Evolutionary conservation across 2,888 invertebrate genomes (phyloP).

Genomic region (Pantelozetes paolii): DNA sequence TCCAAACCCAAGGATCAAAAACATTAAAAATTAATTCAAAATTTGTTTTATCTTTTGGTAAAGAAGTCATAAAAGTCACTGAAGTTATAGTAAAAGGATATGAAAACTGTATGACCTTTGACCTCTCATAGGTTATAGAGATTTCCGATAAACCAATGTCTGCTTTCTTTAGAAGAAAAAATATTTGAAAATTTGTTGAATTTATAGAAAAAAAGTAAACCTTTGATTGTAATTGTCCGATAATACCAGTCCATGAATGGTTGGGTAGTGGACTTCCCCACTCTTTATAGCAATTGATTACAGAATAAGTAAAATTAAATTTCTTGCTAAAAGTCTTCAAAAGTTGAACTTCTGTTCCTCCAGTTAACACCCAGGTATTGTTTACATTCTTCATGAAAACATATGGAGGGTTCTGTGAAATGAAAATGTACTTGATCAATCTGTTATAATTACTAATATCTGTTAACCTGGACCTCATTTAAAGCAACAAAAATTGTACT

Average conservation of each 20-base stretch:
- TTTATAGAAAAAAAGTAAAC: neutral
- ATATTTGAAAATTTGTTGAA: neutral
- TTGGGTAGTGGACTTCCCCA: conserved; percentile 5
- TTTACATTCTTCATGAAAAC: neutral
- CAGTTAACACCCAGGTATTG: neutral
- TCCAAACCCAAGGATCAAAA: conserved; percentile 4
- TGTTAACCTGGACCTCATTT: too few species aligned
- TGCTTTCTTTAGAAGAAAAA: neutral
- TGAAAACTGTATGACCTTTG: neutral
- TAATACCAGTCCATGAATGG: neutral
- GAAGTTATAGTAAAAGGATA: neutral
- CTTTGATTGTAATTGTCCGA: neutral
- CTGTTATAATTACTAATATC: too few species aligned
- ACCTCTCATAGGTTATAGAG: neutral
- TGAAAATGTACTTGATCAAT: too few species aligned
- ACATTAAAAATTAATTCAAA: neutral
- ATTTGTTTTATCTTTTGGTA: neutral
- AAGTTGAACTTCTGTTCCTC: neutral
- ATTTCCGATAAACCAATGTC: conserved; percentile 18
- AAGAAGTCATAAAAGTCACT: conserved; percentile 15
- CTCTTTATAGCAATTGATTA: neutral
- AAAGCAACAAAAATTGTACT: too few species aligned
- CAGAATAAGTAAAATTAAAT: conserved; percentile 11
- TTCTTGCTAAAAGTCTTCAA: neutral
- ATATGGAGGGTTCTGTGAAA: conserved; percentile 14